phyloP scores from a whole-genome alignment of 2,113 vertebrate species.

The Sylvilagus bachmani region DNA sequence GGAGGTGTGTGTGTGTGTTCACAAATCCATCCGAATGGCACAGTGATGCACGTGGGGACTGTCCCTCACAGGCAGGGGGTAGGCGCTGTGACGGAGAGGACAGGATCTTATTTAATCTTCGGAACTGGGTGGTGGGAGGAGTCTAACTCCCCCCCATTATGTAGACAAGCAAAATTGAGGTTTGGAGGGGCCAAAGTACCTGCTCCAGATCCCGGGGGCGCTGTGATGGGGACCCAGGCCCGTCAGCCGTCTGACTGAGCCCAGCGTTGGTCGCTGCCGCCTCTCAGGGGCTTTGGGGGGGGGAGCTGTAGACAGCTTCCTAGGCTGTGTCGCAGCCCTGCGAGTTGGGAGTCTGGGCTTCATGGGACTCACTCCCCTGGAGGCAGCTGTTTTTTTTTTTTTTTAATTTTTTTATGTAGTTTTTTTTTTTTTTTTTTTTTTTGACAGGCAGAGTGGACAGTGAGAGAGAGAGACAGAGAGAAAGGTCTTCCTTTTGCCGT shows the following conservation, averaged over 20 bases:
- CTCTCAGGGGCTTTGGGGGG: background rate
- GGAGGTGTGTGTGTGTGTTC: no score
- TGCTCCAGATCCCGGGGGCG: background rate
- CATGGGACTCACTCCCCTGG: fast-evolving
- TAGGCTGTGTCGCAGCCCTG: background rate
- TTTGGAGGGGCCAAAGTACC: background rate
- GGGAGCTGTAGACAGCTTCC: background rate
- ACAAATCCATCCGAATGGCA: no score
- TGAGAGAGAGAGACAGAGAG: no score
- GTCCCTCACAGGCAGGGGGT: no score
- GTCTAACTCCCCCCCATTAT: background rate
- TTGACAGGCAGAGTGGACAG: no score
- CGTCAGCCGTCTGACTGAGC: background rate
- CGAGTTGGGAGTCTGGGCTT: background rate
- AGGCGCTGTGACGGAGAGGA: no score
- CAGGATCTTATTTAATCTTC: background rate
- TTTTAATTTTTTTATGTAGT: no score
- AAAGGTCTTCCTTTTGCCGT: no score
- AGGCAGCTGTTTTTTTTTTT: background rate
- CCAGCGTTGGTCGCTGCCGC: fast-evolving
- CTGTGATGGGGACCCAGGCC: background rate
- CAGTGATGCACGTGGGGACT: no score
- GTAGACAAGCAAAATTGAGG: background rate
- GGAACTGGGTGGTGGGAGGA: background rate
- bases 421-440: no score